Evolutionary conservation across 2,797 vertebrate genomes (phyloP), one percentile per base, ranked within the genome.

Genomic region (Muscicapa striata): DNA sequence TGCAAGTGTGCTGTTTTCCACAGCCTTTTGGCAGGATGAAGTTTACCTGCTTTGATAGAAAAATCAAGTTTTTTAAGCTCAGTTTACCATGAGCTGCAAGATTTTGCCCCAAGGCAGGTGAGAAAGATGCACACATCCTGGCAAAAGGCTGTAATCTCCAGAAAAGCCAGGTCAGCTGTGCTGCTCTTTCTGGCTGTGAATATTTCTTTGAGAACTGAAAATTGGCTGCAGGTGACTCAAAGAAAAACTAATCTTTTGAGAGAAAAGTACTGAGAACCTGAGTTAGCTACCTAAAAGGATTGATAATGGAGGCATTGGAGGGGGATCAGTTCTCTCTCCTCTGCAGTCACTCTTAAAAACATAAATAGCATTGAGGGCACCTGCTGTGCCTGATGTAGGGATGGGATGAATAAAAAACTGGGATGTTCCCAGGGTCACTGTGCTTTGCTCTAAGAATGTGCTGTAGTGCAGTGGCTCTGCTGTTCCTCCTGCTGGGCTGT

Each of bases 281-380:
- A 19, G 43, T 22, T 13, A 66, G 24, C 4, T 48, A 9, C 30
- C 45, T 34, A 2, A 66, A 46, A 48, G 22, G 10, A 43, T 40
- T 5, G 3, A 45, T 3, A 54, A 49, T 49, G 48, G 48, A 49
- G 48, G 48, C 48, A 12, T 9, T 0, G 0, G 30, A 18, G 36
- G 16, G 24, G 64, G 34, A 61, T 57, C 54, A 13, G 66, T 4
- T 21, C 16, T 66, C 9, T 76, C 30, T 54, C 14, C 46, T 79
- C 58, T 34, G 6, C 34, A 67, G 64, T 49, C 58, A 38, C 75
- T 74, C 24, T 14, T 24, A 41, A 72, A 75, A n/a, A 46, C 76
- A 72, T 3, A 14, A 76, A 58, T 1, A 36, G 61, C 66, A 55
- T 1, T 6, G 68, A 59, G 38, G 78, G 40, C 34, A 78, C 27